Percentiles rank a stretch among this genome's conserved stretches.
phyloP scores from a whole-genome alignment of 2,888 invertebrate species.

The Acanthosepion lycidas region DNA sequence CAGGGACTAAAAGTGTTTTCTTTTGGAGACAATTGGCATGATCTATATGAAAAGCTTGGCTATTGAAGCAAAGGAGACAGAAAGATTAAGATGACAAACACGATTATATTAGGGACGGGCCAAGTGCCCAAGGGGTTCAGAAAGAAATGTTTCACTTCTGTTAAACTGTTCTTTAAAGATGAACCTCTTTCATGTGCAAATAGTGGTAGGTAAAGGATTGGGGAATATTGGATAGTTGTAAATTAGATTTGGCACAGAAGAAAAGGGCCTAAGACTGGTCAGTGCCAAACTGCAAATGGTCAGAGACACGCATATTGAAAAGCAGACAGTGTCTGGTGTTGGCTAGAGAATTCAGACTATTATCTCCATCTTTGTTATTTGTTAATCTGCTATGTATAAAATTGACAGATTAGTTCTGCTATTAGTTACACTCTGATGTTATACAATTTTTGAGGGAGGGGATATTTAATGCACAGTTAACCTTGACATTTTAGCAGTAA shows the following conservation, averaged over 20 bases:
- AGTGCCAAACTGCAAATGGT: background rate
- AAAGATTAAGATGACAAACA: background rate
- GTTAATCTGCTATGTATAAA: background rate
- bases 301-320: background rate
- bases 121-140: background rate
- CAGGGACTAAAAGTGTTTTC: constrained; percentile 17
- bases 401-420: background rate
- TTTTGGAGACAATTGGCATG: constrained; percentile 8
- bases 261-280: background rate
- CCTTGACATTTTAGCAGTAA: too few species aligned
- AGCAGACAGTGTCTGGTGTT: background rate
- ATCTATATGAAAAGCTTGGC: background rate
- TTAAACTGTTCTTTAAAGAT: background rate
- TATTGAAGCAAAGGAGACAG: constrained; percentile 21
- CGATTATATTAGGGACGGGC: background rate
- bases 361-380: background rate
- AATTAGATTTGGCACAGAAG: constrained; percentile 15
- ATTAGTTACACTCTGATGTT: background rate
- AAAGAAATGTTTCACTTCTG: background rate
- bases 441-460: too few species aligned
- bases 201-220: background rate
- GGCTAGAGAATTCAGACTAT: background rate
- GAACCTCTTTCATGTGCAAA: background rate
- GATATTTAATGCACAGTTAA: too few species aligned
- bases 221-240: background rate